Percentiles rank a stretch among this genome's conserved stretches.
Conservation (phyloP, 2,113 vertebrate genomes). For the Echinops telfairi region DNA sequence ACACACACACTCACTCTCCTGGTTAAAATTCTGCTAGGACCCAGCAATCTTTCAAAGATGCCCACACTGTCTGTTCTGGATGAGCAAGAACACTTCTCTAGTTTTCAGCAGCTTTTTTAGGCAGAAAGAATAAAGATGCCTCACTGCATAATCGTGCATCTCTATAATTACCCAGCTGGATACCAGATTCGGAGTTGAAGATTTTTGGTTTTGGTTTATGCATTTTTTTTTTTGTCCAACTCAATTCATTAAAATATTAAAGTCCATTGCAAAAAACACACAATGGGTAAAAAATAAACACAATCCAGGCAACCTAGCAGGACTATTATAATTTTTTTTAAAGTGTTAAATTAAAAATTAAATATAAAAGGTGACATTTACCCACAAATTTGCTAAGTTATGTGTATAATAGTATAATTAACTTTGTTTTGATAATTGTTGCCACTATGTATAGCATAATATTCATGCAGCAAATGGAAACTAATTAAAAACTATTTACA, state of each 20-base stretch:
- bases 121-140: conserved; percentile 7
- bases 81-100: conserved; percentile 14
- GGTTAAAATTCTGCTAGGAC: conserved; percentile 32
- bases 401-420: conserved; percentile 15
- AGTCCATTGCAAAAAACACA: conserved; percentile 12
- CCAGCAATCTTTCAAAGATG: neutral
- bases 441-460: neutral
- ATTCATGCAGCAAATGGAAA: conserved; percentile 45
- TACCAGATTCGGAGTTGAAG: neutral
- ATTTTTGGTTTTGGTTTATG: conserved; percentile 25
- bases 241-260: conserved; percentile 45
- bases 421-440: conserved; percentile 47
- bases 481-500: conserved; percentile 43
- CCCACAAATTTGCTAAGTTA: neutral
- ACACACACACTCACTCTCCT: neutral
- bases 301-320: neutral
- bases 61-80: neutral
- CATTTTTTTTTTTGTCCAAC: conserved; percentile 48
- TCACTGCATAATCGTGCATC: neutral
- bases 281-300: neutral
- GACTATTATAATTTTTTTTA: neutral
- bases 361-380: conserved; percentile 29
- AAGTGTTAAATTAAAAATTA: neutral
- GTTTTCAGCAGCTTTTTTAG: conserved; percentile 52
- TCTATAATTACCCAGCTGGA: conserved; percentile 33